A percentile compares a stretch with the other conserved stretches of the same genome.
phyloP scores from a whole-genome alignment of 2,888 invertebrate species.

The Stenodema calcarata region DNA sequence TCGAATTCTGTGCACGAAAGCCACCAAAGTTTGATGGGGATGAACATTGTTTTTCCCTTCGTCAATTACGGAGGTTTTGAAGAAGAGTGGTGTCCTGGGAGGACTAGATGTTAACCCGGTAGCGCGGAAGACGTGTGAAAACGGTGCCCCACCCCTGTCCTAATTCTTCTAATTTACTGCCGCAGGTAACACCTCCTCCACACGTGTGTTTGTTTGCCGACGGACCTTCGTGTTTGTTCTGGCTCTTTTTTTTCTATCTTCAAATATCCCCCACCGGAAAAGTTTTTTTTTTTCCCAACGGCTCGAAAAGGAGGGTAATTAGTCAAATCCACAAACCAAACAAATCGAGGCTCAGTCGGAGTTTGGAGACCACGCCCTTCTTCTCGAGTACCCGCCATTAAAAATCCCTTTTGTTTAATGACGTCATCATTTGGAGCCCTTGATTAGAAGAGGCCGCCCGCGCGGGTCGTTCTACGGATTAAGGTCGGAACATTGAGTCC shows the following conservation, averaged over 20 bases:
- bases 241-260: neutral
- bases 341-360: neutral
- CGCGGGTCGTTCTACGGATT: neutral
- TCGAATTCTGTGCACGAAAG: too few relatives aligned
- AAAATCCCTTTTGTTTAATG: neutral
- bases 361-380: neutral
- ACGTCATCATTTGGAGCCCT: neutral
- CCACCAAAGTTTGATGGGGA: too few relatives aligned
- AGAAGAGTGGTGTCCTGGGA: neutral
- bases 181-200: neutral
- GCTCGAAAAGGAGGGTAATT: neutral
- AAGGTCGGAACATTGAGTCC: neutral
- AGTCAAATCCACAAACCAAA: conserved; percentile 27
- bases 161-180: neutral
- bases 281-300: neutral
- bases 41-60: too few relatives aligned
- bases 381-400: neutral
- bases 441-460: neutral
- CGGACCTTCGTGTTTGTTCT: neutral
- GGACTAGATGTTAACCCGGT: neutral
- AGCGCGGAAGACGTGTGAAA: neutral
- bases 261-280: neutral
- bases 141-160: neutral
- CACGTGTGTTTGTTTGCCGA: conserved; percentile 3
- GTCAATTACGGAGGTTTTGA: too few relatives aligned